Conservation (phyloP, 2,888 invertebrate genomes). For the Escarpia spicata region DNA sequence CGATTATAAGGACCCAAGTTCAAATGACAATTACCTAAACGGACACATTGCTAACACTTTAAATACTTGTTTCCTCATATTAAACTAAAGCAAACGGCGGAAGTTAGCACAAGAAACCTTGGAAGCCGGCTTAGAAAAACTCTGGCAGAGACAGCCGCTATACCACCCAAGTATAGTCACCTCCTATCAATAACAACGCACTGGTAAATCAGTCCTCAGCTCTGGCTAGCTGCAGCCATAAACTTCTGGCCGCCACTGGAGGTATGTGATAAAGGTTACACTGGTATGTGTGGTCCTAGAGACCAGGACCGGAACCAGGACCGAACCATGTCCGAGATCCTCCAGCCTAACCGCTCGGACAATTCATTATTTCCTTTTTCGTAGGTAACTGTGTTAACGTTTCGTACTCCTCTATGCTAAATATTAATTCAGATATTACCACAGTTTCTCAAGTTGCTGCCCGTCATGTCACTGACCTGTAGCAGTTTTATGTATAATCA, state of each 20-base stretch:
- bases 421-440: no score
- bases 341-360: neutral
- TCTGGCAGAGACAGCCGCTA: neutral
- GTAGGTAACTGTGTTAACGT: no score
- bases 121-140: neutral
- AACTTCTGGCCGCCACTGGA: neutral
- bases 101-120: neutral
- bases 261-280: neutral
- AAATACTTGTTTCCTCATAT: neutral
- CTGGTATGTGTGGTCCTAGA: neutral
- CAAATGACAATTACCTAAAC: neutral
- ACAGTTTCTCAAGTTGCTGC: no score
- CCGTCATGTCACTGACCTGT: no score
- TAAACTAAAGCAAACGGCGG: neutral
- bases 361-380: no score
- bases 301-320: neutral
- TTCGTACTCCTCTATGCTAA: no score
- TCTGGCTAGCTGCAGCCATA: neutral
- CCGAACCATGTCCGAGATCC: neutral
- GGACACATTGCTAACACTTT: neutral
- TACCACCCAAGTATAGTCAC: neutral
- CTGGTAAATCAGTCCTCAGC: neutral
- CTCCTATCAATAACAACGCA: slow-evolving; percentile 3
- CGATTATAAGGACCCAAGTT: neutral
- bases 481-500: no score